These are phyloP conservation scores for Euplexia lucipara DNA, from an alignment of 2,888 invertebrate species.

Conservation along the genomic window DNA sequence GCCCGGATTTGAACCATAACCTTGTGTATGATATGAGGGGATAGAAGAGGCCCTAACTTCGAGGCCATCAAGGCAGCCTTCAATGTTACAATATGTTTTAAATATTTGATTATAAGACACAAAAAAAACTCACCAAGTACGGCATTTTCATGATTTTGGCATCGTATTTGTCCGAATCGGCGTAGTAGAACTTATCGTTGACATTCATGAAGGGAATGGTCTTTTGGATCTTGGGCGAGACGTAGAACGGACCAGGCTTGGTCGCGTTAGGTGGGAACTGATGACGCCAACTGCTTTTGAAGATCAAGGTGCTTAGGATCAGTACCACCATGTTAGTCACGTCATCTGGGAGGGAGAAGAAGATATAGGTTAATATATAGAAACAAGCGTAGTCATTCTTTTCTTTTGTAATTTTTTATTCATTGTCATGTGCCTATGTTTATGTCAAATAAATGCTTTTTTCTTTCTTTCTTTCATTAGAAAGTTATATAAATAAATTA, in stretches of 20 bases:
- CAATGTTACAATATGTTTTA: too few relatives aligned
- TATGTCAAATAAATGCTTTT: too few relatives aligned
- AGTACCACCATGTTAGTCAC: conserved; percentile 92
- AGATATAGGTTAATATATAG: neutral
- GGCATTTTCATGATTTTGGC: conserved; percentile 94
- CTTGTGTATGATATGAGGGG: too few relatives aligned
- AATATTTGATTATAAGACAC: too few relatives aligned
- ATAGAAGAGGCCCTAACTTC: too few relatives aligned
- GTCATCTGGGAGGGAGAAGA: conserved; percentile 83
- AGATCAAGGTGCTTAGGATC: conserved; percentile 94
- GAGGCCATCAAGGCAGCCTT: too few relatives aligned
- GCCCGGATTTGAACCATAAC: too few relatives aligned
- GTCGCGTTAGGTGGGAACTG: conserved; percentile 93
- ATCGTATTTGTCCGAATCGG: conserved; percentile 92
- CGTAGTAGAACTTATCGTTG: conserved; percentile 92
- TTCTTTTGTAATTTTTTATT: too few relatives aligned
- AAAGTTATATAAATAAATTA: too few relatives aligned
- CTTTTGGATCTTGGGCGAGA: conserved; percentile 84
- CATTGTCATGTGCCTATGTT: too few relatives aligned
- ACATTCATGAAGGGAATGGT: conserved; percentile 93
- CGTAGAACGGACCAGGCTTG: conserved; percentile 91
- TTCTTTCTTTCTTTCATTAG: too few relatives aligned
- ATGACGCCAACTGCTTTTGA: conserved; percentile 95
- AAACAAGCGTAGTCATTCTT: too few relatives aligned
- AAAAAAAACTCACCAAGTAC: conserved; percentile 90